Base-by-base conservation (phyloP, 2,797 vertebrate species). In the Pagetopsis macropterus region DNA sequence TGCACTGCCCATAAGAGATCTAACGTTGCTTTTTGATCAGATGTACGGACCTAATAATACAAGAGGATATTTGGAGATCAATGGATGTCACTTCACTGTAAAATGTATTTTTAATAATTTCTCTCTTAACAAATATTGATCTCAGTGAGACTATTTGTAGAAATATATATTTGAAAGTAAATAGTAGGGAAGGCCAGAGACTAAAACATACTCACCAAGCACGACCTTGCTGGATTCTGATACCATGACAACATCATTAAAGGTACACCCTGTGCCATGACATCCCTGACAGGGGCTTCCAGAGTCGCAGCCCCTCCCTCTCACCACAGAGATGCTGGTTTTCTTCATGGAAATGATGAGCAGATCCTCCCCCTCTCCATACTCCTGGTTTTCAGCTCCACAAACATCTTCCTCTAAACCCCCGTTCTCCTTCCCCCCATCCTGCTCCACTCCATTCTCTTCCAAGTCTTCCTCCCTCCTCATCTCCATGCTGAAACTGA, bases 311-410 rank as follows among this genome's bases (percentile, higher is more conserved):
- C 94, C 89, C 7, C 95, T 78, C n/a, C 88, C 91, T 1, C 12
- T 83, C 49, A 95, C 46, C 67, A 94, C 45, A 1, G 85, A 81
- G 55, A 95, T 71, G 27, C 71, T 92, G 9, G 93, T 91, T 27
- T 90, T 89, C 2, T 9, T 89, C 93, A 96, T 88, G 17, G 89
- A 57, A 46, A 96, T 70, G 4, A 95, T 6, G 19, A 95, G 63
- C 16, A 94, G n/a, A 2, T 87, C 74, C 11, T 0, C 13, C 16
- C 23, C 17, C 1, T 51, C 45, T n/a, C 15, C 27, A 2, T 45
- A 70, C 48, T 64, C 27, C 19, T 37, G 45, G 2, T 68, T 40
- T 12, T 66, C 69, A 4, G 2, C 50, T 15, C 9, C 31, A 46
- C 69, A 81, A n/a, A 11, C 19, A 2, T 65, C 44, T n/a, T 68